Evolutionary conservation across 1,140 invertebrate species (phyloP), one percentile per base, ranked within the genome.

Genomic region (Heliconius melpomene): DNA sequence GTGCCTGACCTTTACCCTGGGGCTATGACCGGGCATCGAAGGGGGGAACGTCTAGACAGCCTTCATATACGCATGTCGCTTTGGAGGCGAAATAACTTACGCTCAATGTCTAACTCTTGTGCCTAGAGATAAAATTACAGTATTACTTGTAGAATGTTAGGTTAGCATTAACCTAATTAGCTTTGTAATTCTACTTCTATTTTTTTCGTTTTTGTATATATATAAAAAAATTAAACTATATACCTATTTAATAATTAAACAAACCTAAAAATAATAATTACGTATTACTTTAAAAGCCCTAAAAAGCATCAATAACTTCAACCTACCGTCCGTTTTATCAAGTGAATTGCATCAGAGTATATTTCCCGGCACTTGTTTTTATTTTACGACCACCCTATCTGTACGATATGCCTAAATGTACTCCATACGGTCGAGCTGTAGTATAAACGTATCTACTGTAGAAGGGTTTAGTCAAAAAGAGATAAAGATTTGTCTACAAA

Each of bases 1-100:
- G 84, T 52, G 81, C 72, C 78, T 79, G 90, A 90, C 91, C 90
- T 93, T 93, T 93, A 81, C 89, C 79, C 90, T 88, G 88, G 90
- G 87, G 83, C 87, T 92, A 90, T 89, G 90, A 92, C 90, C 91
- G 90, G 86, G 84, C 86, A 86, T 87, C 87, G 90, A 89, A 90
- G 88, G 82, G 80, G 77, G 85, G 80, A 72, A 83, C 81, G 91
- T 93, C 92, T 93, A 93, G 92, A 91, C 90, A 85, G 82, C 80
- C 85, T 74, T 78, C 74, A 82, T 79, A 78, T 73, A 76, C 75
- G 77, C 79, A 80, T 80, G 75, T 57, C 40, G 57, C 54, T 74
- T 23, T 20, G 73, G 60, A 74, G 52, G 71, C 72, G 40, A 66
- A 66, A 66, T 66, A 66, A 66, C 26, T 29, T 66, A 60, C n/a